phyloP scores from a whole-genome alignment of 2,113 vertebrate genomes.

The Epinephelus lanceolatus region DNA sequence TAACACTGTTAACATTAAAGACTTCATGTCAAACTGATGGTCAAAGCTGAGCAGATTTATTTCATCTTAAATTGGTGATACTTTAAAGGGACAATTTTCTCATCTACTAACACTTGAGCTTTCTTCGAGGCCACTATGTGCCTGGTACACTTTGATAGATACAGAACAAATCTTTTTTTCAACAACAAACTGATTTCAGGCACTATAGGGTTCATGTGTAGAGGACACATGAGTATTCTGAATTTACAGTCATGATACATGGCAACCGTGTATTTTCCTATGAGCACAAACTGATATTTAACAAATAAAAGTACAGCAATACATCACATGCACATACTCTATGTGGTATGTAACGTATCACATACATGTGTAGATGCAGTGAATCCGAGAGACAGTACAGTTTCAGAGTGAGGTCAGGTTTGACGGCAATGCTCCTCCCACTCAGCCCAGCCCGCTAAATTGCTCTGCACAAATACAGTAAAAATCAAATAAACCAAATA shows the following conservation, averaged over 20 bases:
- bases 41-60: conserved; percentile 4
- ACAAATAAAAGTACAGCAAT: conserved; percentile 57
- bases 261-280: conserved; percentile 21
- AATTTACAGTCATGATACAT: conserved; percentile 23
- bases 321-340: conserved; percentile 36
- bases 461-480: conserved; percentile 12
- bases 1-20: conserved; percentile 18
- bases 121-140: conserved; percentile 11
- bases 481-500: conserved; percentile 23
- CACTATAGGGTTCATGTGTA: conserved; percentile 67
- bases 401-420: conserved; percentile 63
- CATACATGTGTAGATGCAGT: conserved; percentile 35
- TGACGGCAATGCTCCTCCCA: conserved; percentile 20
- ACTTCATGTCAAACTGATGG: background rate
- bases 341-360: conserved; percentile 53
- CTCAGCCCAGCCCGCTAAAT: conserved; percentile 8
- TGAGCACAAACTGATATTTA: conserved; percentile 34
- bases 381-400: conserved; percentile 43
- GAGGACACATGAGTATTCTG: conserved; percentile 36
- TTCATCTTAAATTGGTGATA: background rate
- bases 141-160: conserved; percentile 15
- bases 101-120: conserved; percentile 3
- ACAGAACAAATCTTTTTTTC: background rate
- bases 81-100: conserved; percentile 32
- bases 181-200: conserved; percentile 54